Conservation (phyloP, 2,113 vertebrate species). For the Poicephalus gulielmi region DNA sequence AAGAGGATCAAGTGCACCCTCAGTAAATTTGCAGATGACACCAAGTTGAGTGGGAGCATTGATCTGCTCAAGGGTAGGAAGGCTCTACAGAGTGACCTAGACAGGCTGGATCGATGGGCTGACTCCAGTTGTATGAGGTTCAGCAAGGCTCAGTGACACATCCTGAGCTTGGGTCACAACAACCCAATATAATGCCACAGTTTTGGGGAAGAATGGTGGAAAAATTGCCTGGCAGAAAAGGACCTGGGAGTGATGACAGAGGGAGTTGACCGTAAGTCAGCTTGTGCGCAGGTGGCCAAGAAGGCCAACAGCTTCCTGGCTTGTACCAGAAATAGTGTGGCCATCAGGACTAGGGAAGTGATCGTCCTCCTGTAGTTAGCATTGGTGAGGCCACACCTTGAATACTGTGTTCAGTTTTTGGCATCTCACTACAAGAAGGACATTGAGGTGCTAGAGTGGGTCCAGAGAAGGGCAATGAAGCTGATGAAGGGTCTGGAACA, state of each 20-base stretch:
- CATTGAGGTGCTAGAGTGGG: accelerated
- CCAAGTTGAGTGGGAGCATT: background rate
- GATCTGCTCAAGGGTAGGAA: background rate
- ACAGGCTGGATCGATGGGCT: background rate
- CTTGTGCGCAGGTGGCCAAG: background rate
- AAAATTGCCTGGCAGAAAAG: background rate
- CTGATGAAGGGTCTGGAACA: background rate
- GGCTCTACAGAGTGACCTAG: background rate
- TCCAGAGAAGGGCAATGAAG: background rate
- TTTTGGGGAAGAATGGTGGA: background rate
- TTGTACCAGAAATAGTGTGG: accelerated
- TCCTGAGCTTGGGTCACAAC: background rate
- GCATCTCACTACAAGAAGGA: background rate
- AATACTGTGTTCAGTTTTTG: accelerated
- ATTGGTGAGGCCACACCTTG: accelerated
- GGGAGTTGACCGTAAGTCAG: background rate
- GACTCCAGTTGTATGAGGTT: background rate
- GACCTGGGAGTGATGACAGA: background rate
- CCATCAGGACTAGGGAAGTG: background rate
- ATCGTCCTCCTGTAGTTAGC: accelerated
- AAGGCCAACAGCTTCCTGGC: background rate
- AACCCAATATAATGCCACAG: background rate
- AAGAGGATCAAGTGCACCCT: background rate
- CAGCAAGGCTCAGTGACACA: background rate
- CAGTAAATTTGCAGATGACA: background rate